These are phyloP conservation scores for Pipistrellus nathusii DNA, from an alignment of 2,797 vertebrate species.

Conservation along the genomic window DNA sequence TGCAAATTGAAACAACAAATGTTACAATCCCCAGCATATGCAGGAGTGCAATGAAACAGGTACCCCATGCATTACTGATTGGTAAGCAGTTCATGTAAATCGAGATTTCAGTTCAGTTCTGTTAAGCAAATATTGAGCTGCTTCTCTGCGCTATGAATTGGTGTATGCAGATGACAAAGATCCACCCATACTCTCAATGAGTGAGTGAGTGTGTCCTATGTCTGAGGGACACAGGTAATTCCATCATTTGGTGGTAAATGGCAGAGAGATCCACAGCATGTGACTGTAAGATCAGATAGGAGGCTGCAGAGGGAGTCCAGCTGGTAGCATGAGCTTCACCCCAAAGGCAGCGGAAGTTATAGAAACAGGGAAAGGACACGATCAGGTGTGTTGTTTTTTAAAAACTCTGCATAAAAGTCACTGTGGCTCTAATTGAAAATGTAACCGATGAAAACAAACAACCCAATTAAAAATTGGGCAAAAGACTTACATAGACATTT, in stretches of 20 bases:
- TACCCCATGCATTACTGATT: slow-evolving; percentile 15
- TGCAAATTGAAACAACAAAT: slow-evolving; percentile 68
- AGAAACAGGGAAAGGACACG: not conserved
- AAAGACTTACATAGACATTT: slow-evolving; percentile 22
- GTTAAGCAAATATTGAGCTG: not conserved
- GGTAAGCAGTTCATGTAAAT: slow-evolving; percentile 34
- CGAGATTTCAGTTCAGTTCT: not conserved
- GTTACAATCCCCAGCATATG: slow-evolving; percentile 56
- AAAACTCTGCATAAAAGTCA: slow-evolving; percentile 26
- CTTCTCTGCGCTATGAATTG: not conserved
- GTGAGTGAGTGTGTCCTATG: not conserved
- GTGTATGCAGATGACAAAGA: not conserved
- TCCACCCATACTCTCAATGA: not conserved
- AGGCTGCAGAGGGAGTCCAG: not conserved
- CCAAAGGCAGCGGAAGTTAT: not conserved
- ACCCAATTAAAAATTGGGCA: not conserved
- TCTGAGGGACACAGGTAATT: not conserved
- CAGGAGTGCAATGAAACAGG: slow-evolving; percentile 4
- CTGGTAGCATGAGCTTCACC: not conserved
- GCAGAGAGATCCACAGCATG: not conserved
- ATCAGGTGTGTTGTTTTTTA: not conserved
- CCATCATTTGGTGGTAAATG: not conserved
- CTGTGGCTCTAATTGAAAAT: slow-evolving; percentile 31
- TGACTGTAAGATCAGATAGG: not conserved
- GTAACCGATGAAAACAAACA: slow-evolving; percentile 33